Evolutionary conservation across 2,797 vertebrate species (phyloP), one percentile per base, ranked within the genome.

Genomic region (Pangasius krempfi): DNA sequence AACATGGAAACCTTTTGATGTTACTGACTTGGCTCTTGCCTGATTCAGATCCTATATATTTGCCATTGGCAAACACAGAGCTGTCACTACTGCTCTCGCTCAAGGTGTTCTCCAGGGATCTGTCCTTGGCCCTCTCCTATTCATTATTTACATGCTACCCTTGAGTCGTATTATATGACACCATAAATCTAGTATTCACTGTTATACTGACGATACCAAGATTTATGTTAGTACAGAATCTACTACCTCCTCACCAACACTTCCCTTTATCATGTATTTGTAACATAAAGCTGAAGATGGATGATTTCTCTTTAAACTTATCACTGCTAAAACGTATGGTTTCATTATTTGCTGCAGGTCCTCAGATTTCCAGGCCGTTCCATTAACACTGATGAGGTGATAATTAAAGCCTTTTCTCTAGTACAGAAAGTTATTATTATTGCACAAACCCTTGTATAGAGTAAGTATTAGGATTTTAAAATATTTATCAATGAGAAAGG

Each of bases 71-170:
- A 83, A 83, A 83, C 81, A 83, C 37, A 47, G 37, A 44, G 37
- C 81, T 83, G 81, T 64, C 58, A 64, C 25, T 84, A 47, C 44
- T 70, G 47, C 20, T 70, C 10, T 25, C 52, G 64, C 83, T 54
- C 64, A 70, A 52, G 83, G 64, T 70, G 64, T 52, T 84, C 83
- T 84, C 62, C 83, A 37, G 47, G 83, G 83, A 70, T 84, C 47
- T 84, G 64, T 84, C 83, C 83, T 84, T 70, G 83, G 64, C 64
- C 83, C 64, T 84, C 12, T 84, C 5, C n/a, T 84, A 52, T 70
- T 70, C 64, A 70, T 84, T 84, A 84, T 70, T 84, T 84, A 84
- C 64, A 14, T 68, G 44, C 83, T 84, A 84, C 83, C 64, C 83
- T 84, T 84, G 83, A 84, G 83, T 68, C 83, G 33, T 84, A 70